Base-by-base conservation (phyloP, 1,140 invertebrate species). In the Leptopilina boulardi region DNA sequence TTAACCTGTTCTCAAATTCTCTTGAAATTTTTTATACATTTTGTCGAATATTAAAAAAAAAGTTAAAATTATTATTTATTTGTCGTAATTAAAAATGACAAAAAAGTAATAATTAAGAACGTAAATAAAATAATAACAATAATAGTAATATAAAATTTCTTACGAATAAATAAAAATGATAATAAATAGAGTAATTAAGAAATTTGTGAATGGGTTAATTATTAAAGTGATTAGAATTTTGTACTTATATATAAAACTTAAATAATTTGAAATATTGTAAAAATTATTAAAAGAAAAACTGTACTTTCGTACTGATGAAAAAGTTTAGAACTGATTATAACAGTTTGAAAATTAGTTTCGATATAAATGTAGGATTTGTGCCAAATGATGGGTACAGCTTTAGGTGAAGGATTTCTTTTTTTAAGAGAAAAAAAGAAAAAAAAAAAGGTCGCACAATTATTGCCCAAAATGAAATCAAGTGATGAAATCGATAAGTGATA, bases 181-280 rank as follows among this genome's bases (percentile, higher is more conserved):
- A 15, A n/a, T 51, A 51, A 51, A 51, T 47, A 47, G 1, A 47
- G 10, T 30, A 5, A 51, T 51, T 23, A 13, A 30, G 19, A 26
- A 13, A 66, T 30, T 66, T 66, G 59, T 66, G 59, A 30, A 66
- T 30, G 21, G 59, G 59, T 66, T 66, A 66, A 66, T n/a, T n/a
- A n/a, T n/a, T n/a, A 10, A 4, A n/a, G 26, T 26, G 8, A 15
- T 66, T 66, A 30, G 21, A 30, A 66, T 66, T 66, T 66, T 66
- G 59, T 66, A 66, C 59, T 66, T 66, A 66, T 21, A 23, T 23
- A 0, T 18, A 18, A 18, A 51, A 5, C 23, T 66, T 30, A 23
- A 15, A 66, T 66, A 66, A 15, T 2, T 66, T 30, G 15, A 2
- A 30, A 15, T 66, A n/a, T 59, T 30, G 23, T 34, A 66, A n/a